Percentiles rank a stretch among this genome's conserved stretches.
Evolutionary conservation across 23 tunicate genomes (phyloP).

Genomic region (Aplidium turbinatum): DNA sequence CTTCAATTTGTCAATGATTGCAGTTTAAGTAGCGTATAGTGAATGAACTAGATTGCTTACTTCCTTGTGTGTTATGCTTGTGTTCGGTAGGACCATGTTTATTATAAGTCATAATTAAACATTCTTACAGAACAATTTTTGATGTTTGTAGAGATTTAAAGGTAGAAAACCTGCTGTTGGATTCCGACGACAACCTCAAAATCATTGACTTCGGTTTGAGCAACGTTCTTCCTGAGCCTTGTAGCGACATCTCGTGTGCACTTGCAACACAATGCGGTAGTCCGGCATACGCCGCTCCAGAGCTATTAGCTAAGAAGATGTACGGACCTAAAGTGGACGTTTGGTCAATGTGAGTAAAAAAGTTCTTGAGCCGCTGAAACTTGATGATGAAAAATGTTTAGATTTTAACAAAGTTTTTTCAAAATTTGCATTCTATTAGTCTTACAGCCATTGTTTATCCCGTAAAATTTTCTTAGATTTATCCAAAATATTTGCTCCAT

Average conservation of each 20-base stretch:
- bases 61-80: no score
- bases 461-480: background rate
- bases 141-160: slow-evolving; percentile 85
- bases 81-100: no score
- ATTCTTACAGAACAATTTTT: background rate
- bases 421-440: no score
- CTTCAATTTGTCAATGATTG: no score
- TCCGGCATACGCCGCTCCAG: slow-evolving; percentile 99
- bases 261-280: slow-evolving; percentile 93
- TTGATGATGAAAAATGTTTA: no score
- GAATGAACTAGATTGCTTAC: no score
- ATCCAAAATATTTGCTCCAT: no score
- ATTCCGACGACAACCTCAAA: slow-evolving; percentile 77
- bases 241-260: slow-evolving; percentile 46
- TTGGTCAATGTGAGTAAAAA: slow-evolving; percentile 97
- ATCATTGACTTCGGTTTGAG: slow-evolving; percentile 98
- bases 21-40: no score
- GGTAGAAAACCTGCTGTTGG: slow-evolving; percentile 93
- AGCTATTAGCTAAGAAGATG: slow-evolving; percentile 73
- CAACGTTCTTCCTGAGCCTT: slow-evolving; percentile 56
- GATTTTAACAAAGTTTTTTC: no score
- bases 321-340: slow-evolving; percentile 99
- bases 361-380: no score
- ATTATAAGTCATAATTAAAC: no score
- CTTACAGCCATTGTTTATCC: no score